These are phyloP conservation scores for Scomberomorus guttatus DNA, from an alignment of 2,797 vertebrate genomes.

Conservation along the genomic window DNA sequence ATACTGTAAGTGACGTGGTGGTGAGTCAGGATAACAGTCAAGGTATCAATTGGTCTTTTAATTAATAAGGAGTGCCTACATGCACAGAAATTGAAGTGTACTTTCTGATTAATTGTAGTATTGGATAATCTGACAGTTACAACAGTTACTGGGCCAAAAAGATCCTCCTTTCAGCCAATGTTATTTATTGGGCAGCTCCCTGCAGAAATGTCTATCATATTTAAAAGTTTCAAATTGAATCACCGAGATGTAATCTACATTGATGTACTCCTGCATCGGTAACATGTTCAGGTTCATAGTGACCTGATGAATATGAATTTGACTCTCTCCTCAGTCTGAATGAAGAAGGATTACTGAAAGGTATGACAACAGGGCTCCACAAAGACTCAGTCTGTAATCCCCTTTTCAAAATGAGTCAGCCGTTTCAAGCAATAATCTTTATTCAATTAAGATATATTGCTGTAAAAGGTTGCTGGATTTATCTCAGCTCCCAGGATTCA, in stretches of 20 bases:
- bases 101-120: not conserved
- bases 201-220: not conserved
- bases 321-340: slow-evolving; percentile 44
- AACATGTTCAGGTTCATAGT: slow-evolving; percentile 24
- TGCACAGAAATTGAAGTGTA: not conserved
- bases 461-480: slow-evolving; percentile 24
- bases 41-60: not conserved
- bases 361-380: slow-evolving; percentile 36
- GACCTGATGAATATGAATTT: slow-evolving; percentile 56
- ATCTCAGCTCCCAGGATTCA: not conserved
- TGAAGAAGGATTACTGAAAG: slow-evolving; percentile 54
- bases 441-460: slow-evolving; percentile 36
- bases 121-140: not conserved
- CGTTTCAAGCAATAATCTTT: slow-evolving; percentile 34
- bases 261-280: slow-evolving; percentile 25
- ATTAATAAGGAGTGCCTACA: not conserved
- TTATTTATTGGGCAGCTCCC: not conserved
- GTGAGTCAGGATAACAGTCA: not conserved
- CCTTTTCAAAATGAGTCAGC: slow-evolving; percentile 37
- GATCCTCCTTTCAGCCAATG: not conserved
- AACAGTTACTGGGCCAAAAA: not conserved
- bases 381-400: slow-evolving; percentile 37
- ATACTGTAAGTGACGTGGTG: too few relatives aligned
- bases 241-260: slow-evolving; percentile 14
- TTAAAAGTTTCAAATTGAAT: slow-evolving; percentile 29